Conservation (phyloP, 2,113 vertebrate genomes). For the Epinephelus fuscoguttatus region DNA sequence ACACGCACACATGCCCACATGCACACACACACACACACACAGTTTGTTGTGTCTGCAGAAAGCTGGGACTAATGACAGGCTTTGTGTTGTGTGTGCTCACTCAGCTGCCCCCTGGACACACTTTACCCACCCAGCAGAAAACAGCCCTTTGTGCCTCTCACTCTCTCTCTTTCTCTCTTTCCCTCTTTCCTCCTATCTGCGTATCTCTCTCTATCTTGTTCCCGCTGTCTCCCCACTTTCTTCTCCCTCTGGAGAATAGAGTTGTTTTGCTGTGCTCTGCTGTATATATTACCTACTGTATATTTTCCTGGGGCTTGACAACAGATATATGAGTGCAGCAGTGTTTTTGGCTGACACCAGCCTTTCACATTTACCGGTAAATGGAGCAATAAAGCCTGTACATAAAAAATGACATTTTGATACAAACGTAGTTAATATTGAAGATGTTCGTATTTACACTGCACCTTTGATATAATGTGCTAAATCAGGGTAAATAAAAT, state of each 20-base stretch:
- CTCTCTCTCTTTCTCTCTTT: conserved; percentile 32
- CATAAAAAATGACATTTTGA: conserved; percentile 53
- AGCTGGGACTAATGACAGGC: conserved; percentile 77
- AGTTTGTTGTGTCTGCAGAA: conserved; percentile 78
- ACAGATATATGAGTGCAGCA: conserved; percentile 64
- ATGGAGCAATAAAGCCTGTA: conserved; percentile 47
- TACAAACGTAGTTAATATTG: conserved; percentile 39
- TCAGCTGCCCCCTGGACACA: conserved; percentile 81
- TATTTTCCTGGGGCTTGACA: conserved; percentile 67
- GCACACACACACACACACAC: conserved; percentile 12
- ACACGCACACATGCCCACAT: conserved; percentile 30
- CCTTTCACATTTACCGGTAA: conserved; percentile 65
- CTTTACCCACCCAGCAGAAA: conserved; percentile 80
- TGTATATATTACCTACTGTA: conserved; percentile 77
- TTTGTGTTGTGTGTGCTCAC: conserved; percentile 78
- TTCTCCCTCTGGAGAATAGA: conserved; percentile 66
- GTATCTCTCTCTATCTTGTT: conserved; percentile 64
- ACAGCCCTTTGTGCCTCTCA: conserved; percentile 62
- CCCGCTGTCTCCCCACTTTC: conserved; percentile 66
- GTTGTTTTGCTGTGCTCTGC: conserved; percentile 77
- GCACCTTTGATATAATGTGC: conserved; percentile 37
- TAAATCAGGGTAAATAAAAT: conserved; percentile 24
- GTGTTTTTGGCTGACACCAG: conserved; percentile 73
- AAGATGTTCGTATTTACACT: conserved; percentile 12
- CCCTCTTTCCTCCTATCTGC: conserved; percentile 22